These are phyloP conservation scores for Ceratosolen fusciceps DNA, from an alignment of 1,140 invertebrate genomes.

Conservation along the genomic window DNA sequence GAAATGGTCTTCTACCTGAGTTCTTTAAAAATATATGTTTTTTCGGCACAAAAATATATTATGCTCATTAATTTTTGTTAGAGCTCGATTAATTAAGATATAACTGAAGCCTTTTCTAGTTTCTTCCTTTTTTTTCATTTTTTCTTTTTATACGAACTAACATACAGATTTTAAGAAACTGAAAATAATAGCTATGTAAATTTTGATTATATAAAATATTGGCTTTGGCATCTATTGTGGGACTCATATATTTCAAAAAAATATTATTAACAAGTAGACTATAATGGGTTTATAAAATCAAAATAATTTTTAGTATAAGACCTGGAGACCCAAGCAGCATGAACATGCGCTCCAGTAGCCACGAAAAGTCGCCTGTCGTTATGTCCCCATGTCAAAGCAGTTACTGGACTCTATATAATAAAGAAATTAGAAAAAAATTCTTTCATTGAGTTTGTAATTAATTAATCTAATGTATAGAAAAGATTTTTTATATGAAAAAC, in stretches of 20 bases:
- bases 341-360: conserved; percentile 89
- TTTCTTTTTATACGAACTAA: no score
- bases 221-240: background rate
- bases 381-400: conserved; percentile 97
- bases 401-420: conserved; percentile 81
- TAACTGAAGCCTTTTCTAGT: no score
- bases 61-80: no score
- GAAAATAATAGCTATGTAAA: no score
- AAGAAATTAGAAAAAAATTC: conserved; percentile 26
- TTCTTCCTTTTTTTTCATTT: no score
- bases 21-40: no score
- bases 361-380: conserved; percentile 95
- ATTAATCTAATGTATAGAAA: background rate
- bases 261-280: background rate
- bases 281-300: background rate
- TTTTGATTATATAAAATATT: no score
- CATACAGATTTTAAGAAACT: no score
- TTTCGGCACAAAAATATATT: no score
- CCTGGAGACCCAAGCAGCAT: conserved; percentile 93
- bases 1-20: no score
- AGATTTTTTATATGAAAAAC: background rate
- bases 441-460: conserved; percentile 25
- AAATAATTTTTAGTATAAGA: conserved; percentile 54
- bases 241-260: background rate
- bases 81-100: no score